Evolutionary conservation across 1,140 invertebrate species (phyloP).

Genomic region (Saxidomus purpurata): DNA sequence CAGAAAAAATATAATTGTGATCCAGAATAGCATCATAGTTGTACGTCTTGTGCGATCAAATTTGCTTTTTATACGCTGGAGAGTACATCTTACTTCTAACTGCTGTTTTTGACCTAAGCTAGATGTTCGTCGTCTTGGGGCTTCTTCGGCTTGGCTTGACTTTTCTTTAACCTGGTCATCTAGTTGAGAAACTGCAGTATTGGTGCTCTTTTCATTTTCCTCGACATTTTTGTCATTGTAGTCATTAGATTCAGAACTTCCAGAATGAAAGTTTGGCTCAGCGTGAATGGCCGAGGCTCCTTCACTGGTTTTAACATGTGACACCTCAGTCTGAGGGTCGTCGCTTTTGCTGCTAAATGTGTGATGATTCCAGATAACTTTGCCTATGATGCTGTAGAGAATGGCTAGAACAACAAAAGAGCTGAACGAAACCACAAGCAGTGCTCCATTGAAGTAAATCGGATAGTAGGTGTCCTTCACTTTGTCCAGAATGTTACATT

Average conservation of each 20-base stretch:
- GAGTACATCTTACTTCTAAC: not conserved
- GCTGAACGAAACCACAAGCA: conserved; percentile 65
- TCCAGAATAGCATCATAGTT: conserved; percentile 67
- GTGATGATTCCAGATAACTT: conserved; percentile 59
- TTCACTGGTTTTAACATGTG: conserved; percentile 35
- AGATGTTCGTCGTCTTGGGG: not conserved
- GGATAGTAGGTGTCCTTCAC: conserved; percentile 66
- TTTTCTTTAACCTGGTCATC: not conserved
- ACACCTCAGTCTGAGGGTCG: conserved; percentile 29
- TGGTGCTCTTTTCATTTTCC: not conserved
- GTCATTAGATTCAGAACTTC: conserved; percentile 43
- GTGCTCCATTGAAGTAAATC: conserved; percentile 68
- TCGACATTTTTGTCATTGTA: not conserved
- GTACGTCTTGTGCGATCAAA: conserved; percentile 73
- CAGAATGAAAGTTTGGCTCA: conserved; percentile 47
- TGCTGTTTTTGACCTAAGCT: not conserved
- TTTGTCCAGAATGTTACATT: conserved; percentile 72
- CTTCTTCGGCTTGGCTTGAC: not conserved
- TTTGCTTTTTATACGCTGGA: conserved; percentile 33
- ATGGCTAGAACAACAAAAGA: conserved; percentile 68
- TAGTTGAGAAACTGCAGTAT: not conserved
- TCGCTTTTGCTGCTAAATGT: conserved; percentile 16
- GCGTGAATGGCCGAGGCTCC: not conserved
- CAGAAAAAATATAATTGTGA: conserved; percentile 68
- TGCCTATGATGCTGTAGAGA: conserved; percentile 73